These are phyloP conservation scores for Didymodactylos carnosus DNA, from an alignment of 2,888 invertebrate genomes.

Conservation along the genomic window DNA sequence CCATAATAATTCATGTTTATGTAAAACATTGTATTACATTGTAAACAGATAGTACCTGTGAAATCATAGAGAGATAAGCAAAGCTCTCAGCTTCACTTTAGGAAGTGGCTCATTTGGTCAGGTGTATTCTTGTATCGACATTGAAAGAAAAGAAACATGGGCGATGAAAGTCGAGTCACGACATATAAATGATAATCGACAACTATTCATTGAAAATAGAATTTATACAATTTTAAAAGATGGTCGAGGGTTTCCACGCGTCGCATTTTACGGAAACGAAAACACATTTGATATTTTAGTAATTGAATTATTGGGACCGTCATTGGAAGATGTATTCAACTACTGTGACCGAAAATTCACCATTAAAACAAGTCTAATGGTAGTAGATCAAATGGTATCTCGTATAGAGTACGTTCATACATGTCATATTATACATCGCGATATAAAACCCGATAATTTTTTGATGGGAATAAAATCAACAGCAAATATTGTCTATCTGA, in stretches of 20 bases:
- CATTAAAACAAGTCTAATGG: not conserved
- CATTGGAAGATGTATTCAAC: constrained; percentile 1
- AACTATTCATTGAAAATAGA: not conserved
- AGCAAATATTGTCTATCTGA: not conserved
- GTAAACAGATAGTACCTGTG: no score
- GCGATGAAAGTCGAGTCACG: not conserved
- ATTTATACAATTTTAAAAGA: not conserved
- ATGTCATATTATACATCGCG: not conserved
- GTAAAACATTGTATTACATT: no score
- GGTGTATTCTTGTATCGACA: not conserved
- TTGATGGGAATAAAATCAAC: not conserved
- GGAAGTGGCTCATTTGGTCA: not conserved
- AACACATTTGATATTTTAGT: not conserved
- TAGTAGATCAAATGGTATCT: not conserved
- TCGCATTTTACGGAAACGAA: not conserved
- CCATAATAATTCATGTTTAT: no score
- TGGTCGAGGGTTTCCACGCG: not conserved
- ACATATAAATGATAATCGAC: not conserved
- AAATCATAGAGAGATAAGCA: no score
- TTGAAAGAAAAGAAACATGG: not conserved
- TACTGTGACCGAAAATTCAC: not conserved
- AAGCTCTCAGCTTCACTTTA: no score
- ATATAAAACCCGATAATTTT: not conserved
- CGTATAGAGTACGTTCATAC: not conserved
- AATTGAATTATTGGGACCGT: not conserved